These are phyloP conservation scores for Phyllopteryx taeniolatus DNA, from an alignment of 2,113 vertebrate species.

Conservation along the genomic window DNA sequence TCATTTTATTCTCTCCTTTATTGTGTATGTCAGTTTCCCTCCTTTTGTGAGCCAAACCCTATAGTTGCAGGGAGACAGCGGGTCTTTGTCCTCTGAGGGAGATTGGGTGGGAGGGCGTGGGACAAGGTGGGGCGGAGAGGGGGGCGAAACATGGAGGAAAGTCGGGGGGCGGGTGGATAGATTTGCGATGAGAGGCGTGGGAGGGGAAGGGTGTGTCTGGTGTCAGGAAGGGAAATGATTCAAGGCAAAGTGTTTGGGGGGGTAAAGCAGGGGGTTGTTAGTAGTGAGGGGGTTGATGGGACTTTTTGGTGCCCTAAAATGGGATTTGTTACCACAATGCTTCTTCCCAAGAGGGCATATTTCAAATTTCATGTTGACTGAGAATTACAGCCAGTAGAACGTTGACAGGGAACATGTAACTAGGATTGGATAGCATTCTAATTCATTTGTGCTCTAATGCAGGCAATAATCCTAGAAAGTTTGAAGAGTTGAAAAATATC, in stretches of 20 bases:
- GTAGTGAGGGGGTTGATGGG: constrained; percentile 47
- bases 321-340: neutral
- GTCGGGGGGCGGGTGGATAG: constrained; percentile 5
- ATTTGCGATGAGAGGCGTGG: constrained; percentile 9
- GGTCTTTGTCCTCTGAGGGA: constrained; percentile 62
- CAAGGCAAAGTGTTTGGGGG: constrained; percentile 21
- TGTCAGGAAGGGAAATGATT: constrained; percentile 35
- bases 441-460: neutral
- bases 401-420: neutral
- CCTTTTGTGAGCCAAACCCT: constrained; percentile 45
- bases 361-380: neutral
- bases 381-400: neutral
- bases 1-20: constrained; percentile 21
- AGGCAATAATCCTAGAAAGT: neutral
- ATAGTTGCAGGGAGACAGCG: constrained; percentile 50
- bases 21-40: constrained; percentile 42
- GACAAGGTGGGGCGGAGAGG: constrained; percentile 25
- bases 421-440: neutral
- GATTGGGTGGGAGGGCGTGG: constrained; percentile 30
- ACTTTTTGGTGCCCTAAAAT: constrained; percentile 20
- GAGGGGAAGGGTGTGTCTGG: constrained; percentile 40
- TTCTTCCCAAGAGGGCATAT: neutral
- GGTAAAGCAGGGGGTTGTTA: constrained; percentile 14
- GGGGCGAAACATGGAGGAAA: constrained; percentile 35
- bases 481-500: no score